These are phyloP conservation scores for Styela plicata DNA, from an alignment of 23 tunicate genomes.

Conservation along the genomic window DNA sequence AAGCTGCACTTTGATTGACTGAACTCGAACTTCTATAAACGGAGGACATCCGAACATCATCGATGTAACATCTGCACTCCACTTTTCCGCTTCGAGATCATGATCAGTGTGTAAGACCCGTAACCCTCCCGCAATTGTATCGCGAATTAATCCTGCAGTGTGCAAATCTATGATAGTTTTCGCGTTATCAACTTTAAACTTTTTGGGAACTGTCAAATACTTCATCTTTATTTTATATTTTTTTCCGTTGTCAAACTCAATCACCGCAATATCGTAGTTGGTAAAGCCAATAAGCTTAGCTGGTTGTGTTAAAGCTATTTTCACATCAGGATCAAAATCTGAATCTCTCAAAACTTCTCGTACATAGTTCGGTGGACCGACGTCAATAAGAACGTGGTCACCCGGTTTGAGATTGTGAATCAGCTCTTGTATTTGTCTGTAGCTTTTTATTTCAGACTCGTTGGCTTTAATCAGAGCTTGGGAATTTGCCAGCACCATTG, in stretches of 20 bases:
- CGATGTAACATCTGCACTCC: not conserved
- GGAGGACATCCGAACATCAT: not conserved
- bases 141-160: not conserved
- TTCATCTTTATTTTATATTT: not conserved
- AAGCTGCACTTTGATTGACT: not conserved
- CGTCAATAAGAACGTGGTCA: not conserved
- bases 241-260: not conserved
- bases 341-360: not conserved
- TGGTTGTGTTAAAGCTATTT: not conserved
- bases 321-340: not conserved
- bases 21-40: not conserved
- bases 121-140: not conserved
- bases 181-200: not conserved
- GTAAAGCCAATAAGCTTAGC: not conserved
- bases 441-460: not conserved
- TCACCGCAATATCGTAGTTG: not conserved
- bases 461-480: not conserved
- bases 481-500: not conserved
- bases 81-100: not conserved
- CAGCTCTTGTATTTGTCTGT: not conserved
- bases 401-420: not conserved
- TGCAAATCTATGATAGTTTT: not conserved
- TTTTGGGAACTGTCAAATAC: not conserved
- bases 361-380: slow-evolving; percentile 1
- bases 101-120: not conserved